Evolutionary conservation across 2,888 invertebrate genomes (phyloP).

Genomic region (Nycteola revayana): DNA sequence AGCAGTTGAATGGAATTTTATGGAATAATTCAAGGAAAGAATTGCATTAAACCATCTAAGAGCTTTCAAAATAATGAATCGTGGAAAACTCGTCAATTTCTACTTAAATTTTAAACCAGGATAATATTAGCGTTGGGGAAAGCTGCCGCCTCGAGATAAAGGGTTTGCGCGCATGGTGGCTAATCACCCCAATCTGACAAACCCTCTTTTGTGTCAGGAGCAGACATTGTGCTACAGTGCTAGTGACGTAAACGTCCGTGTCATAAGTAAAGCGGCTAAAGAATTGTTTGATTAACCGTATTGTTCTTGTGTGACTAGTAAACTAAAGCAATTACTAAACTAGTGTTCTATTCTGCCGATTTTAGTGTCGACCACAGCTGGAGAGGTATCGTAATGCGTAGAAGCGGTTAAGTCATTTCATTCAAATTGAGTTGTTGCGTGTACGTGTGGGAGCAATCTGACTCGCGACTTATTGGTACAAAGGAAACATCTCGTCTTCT

Average conservation of each 20-base stretch:
- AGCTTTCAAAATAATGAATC: slow-evolving; percentile 43
- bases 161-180: slow-evolving; percentile 52
- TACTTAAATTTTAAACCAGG: slow-evolving; percentile 54
- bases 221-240: slow-evolving; percentile 39
- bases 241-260: slow-evolving; percentile 11
- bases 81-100: slow-evolving; percentile 50
- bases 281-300: slow-evolving; percentile 4
- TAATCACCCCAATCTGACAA: slow-evolving; percentile 41
- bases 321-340: too few species aligned
- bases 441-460: too few species aligned
- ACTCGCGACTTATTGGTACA: too few species aligned
- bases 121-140: slow-evolving; percentile 45
- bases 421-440: too few species aligned
- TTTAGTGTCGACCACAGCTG: too few species aligned
- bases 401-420: too few species aligned
- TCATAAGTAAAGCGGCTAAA: slow-evolving; percentile 17
- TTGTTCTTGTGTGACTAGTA: background rate
- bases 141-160: slow-evolving; percentile 57
- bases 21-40: too few species aligned
- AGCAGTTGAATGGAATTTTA: too few species aligned
- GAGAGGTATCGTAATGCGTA: too few species aligned
- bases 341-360: too few species aligned
- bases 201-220: slow-evolving; percentile 41
- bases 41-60: slow-evolving; percentile 2
- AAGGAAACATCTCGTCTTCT: too few species aligned